Evolutionary conservation across 2,113 vertebrate genomes (phyloP), one percentile per base, ranked within the genome.

Genomic region (Cervus canadensis): DNA sequence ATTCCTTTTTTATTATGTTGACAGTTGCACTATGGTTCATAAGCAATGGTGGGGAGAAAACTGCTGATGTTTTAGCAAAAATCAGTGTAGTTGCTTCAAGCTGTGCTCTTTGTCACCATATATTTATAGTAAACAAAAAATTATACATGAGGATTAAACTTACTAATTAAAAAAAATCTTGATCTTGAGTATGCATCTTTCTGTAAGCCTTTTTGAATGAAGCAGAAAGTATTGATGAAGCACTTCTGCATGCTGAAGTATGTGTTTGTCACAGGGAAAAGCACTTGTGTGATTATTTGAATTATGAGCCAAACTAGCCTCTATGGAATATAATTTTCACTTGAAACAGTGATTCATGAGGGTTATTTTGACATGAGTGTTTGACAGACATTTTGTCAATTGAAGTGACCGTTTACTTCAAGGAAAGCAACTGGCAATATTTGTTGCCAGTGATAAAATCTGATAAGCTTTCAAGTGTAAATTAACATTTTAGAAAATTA

Each of bases 401-500:
- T 87, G 60, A 60, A 95, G 21, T 93, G 26, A 87, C 16, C 26
- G 30, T 96, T 79, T 84, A 76, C 62, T 78, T 92, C 33, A 36
- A 76, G 93, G 60, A 87, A 83, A 78, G 74, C 9, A 64, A 62
- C 45, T 74, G 43, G 25, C 9, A 57, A 71, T 92, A 21, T 71
- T 62, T 90, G 30, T 89, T 91, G 56, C n/a, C 82, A 78, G 2
- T 86, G 45, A 71, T 95, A 74, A 95, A 90, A 78, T 52, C 45
- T 78, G 54, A 56, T 56, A 56, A 85, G n/a, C 50, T 90, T 93
- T 96, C 60, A 64, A 7, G 4, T 93, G 93, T 84, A 91, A 90
- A 87, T 82, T 60, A 30, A 43, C n/a, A n/a, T 95, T 76, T 83
- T 83, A 48, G 64, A 96, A 83, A 87, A 87, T 91, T 91, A 62